phyloP scores from a whole-genome alignment of 1,140 invertebrate species.

The Lanistes nyassanus region DNA sequence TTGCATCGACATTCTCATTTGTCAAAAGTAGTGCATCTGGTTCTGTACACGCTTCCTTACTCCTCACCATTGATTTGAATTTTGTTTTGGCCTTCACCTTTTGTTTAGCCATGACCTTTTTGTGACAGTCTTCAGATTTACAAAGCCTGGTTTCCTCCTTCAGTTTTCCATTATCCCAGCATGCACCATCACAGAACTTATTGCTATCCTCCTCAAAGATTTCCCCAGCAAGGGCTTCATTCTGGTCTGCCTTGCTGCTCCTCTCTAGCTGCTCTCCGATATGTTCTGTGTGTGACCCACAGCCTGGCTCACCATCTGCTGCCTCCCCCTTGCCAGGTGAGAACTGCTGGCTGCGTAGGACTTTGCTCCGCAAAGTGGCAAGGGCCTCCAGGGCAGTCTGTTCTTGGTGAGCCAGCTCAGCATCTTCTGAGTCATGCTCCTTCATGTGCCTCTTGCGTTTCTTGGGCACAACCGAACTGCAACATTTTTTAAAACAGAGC shows the following conservation, averaged over 20 bases:
- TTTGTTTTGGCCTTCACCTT: no score
- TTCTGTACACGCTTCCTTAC: not conserved
- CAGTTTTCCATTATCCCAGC: no score
- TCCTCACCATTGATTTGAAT: not conserved
- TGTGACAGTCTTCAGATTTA: no score
- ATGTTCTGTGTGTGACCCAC: no score
- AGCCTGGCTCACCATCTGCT: not conserved
- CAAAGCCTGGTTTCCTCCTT: no score
- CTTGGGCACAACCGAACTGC: constrained; percentile 60
- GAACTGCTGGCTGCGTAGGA: not conserved
- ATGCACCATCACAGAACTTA: no score
- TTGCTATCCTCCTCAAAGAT: no score
- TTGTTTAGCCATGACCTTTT: no score
- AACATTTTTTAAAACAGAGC: constrained; percentile 52
- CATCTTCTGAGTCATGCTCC: constrained; percentile 40
- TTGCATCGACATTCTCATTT: not conserved
- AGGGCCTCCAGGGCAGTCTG: constrained; percentile 7
- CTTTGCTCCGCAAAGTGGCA: constrained; percentile 1
- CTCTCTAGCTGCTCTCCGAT: no score
- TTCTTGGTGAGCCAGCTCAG: constrained; percentile 22
- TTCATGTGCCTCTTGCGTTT: constrained; percentile 62
- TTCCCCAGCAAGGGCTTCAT: no score
- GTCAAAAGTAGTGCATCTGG: not conserved
- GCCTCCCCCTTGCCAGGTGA: not conserved
- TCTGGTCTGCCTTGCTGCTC: no score